These are phyloP conservation scores for Podarcis lilfordi DNA, from an alignment of 2,797 vertebrate genomes.

Conservation along the genomic window DNA sequence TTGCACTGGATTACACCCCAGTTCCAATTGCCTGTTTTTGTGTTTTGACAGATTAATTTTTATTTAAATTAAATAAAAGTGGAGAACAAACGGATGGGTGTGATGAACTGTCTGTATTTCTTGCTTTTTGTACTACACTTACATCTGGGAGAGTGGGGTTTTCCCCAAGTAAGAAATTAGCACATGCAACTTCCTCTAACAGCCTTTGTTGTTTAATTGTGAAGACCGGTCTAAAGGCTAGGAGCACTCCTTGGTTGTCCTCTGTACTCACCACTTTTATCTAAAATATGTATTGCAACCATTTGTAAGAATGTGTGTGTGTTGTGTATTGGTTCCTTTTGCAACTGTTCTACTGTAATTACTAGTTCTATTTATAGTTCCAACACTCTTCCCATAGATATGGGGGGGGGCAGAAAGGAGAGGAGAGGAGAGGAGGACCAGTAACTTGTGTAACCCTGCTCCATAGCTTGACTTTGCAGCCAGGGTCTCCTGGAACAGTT, in stretches of 20 bases:
- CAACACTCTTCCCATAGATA: constrained; percentile 19
- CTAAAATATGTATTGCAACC: accelerated
- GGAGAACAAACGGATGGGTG: not conserved
- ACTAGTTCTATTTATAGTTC: constrained; percentile 58
- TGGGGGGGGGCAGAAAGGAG: constrained; percentile 7
- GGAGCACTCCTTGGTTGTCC: not conserved
- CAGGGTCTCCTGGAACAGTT: constrained; percentile 31
- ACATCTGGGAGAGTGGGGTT: not conserved
- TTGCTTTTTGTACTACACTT: not conserved
- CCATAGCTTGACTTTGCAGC: not conserved
- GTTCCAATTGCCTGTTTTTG: not conserved
- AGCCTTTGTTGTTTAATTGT: not conserved
- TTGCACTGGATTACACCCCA: not conserved
- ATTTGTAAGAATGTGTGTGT: not conserved
- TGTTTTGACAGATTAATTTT: not conserved
- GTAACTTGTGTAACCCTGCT: constrained; percentile 45
- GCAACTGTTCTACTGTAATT: constrained; percentile 46
- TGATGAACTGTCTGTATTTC: accelerated
- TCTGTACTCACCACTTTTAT: not conserved
- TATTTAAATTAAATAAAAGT: not conserved
- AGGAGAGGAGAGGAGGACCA: not conserved
- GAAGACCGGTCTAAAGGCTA: not conserved
- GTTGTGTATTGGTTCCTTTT: constrained; percentile 33
- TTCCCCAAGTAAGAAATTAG: not conserved
- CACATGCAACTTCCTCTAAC: accelerated